A percentile compares a stretch with the other conserved stretches of the same genome.
Evolutionary conservation across 2,888 invertebrate genomes (phyloP).

Genomic region (Drosophila mimica): DNA sequence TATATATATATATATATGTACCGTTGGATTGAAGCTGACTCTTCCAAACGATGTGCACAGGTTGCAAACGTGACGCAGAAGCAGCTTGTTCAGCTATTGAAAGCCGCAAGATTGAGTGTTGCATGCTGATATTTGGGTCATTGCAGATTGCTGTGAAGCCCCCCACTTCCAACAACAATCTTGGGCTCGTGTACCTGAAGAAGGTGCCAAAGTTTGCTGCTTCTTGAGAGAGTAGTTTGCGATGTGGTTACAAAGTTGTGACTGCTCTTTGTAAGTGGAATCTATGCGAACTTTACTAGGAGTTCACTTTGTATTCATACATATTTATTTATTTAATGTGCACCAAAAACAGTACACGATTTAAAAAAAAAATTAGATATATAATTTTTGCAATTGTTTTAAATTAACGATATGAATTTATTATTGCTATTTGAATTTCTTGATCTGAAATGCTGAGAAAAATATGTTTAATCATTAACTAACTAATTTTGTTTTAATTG

Average conservation of each 20-base stretch:
- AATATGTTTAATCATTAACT: too few species aligned
- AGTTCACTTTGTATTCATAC: neutral
- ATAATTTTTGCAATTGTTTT: neutral
- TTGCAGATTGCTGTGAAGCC: conserved; percentile 15
- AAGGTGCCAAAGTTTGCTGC: conserved; percentile 37
- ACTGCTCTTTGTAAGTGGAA: neutral
- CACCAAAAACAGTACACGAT: neutral
- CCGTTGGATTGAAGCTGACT: neutral
- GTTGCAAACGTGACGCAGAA: conserved; percentile 37
- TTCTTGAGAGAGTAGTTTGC: conserved; percentile 11
- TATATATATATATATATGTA: neutral
- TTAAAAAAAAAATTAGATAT: neutral
- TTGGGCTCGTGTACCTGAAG: neutral
- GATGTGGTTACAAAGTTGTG: neutral
- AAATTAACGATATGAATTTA: neutral
- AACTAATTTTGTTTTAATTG: neutral
- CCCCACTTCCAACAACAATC: neutral
- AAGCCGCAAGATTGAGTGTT: conserved; percentile 43
- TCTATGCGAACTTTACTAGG: neutral
- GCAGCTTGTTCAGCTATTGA: conserved; percentile 48
- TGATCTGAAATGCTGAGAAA: neutral
- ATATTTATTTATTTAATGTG: neutral
- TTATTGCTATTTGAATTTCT: neutral
- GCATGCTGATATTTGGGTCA: conserved; percentile 56
- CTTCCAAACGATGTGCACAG: conserved; percentile 22